Conservation (phyloP, 2,797 vertebrate species). For the Platalea minor region DNA sequence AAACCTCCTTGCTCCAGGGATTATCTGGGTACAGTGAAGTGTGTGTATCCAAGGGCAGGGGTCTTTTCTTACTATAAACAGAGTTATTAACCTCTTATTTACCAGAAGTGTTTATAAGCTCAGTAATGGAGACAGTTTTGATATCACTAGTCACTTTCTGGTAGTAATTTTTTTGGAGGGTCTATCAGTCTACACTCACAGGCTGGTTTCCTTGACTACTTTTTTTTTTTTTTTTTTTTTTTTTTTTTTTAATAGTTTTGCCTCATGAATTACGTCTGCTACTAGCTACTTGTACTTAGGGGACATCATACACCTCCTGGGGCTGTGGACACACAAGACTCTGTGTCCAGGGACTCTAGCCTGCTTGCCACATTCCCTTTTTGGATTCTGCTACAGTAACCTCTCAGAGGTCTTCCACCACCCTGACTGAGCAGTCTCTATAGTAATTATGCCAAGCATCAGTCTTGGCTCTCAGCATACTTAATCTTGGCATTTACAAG, state of each 20-base stretch:
- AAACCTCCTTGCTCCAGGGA: conserved; percentile 85
- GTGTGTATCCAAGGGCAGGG: conserved; percentile 72
- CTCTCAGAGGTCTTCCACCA: neutral
- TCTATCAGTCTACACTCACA: neutral
- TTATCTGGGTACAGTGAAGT: conserved; percentile 78
- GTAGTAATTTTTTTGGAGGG: neutral
- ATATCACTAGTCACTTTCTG: neutral
- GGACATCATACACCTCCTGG: neutral
- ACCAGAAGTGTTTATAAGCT: conserved; percentile 47
- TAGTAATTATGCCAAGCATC: neutral
- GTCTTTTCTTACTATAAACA: conserved; percentile 64
- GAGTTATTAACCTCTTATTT: conserved; percentile 79
- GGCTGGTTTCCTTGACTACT: neutral
- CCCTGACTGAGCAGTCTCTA: neutral
- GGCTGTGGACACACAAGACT: neutral
- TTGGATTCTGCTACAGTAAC: neutral
- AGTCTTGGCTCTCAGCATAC: neutral
- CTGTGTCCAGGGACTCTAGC: neutral
- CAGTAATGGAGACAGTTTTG: neutral
- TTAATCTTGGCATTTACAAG: neutral
- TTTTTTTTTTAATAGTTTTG: neutral
- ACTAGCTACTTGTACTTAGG: neutral
- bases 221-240: neutral
- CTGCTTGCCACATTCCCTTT: neutral
- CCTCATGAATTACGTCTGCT: neutral